Percentiles rank a stretch among this genome's conserved stretches.
phyloP scores from a whole-genome alignment of 2,888 invertebrate genomes.

The Keiferia lycopersicella region DNA sequence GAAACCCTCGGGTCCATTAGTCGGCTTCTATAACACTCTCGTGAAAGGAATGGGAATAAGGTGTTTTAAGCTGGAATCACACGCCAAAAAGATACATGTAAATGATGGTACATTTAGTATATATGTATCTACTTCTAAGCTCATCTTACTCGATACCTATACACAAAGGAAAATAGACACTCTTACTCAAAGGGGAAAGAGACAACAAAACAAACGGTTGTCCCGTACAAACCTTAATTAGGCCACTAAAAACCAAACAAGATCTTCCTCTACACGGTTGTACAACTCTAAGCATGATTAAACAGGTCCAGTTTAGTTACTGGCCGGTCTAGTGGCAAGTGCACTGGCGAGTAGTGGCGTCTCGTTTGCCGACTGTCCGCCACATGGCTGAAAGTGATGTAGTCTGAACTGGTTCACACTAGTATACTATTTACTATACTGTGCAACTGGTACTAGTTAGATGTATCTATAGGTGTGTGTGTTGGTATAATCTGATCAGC shows the following conservation, averaged over 20 bases:
- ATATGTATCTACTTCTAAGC: not conserved
- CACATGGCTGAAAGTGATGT: constrained; percentile 65
- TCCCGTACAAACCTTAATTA: constrained; percentile 3
- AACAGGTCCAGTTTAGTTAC: constrained; percentile 33
- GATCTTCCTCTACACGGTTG: not conserved
- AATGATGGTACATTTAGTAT: too few species aligned
- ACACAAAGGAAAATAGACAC: not conserved
- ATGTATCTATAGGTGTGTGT: not conserved
- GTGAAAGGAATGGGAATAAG: too few species aligned
- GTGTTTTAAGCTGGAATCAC: too few species aligned
- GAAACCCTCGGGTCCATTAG: too few species aligned
- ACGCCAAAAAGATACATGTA: too few species aligned
- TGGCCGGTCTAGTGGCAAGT: constrained; percentile 30
- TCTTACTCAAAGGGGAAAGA: not conserved
- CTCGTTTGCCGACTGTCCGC: constrained; percentile 51
- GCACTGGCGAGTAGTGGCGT: constrained; percentile 37
- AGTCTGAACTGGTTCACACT: constrained; percentile 27
- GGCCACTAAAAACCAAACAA: constrained; percentile 9
- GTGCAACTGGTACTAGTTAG: constrained; percentile 1
- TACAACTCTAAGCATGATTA: constrained; percentile 30
- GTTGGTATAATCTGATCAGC: constrained; percentile 3
- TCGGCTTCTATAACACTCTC: too few species aligned
- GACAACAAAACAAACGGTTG: not conserved
- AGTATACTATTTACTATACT: not conserved
- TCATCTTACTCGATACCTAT: not conserved